phyloP scores from a whole-genome alignment of 30 jellyfish, hydroid and myxozoan species.

The Pelagia noctiluca region DNA sequence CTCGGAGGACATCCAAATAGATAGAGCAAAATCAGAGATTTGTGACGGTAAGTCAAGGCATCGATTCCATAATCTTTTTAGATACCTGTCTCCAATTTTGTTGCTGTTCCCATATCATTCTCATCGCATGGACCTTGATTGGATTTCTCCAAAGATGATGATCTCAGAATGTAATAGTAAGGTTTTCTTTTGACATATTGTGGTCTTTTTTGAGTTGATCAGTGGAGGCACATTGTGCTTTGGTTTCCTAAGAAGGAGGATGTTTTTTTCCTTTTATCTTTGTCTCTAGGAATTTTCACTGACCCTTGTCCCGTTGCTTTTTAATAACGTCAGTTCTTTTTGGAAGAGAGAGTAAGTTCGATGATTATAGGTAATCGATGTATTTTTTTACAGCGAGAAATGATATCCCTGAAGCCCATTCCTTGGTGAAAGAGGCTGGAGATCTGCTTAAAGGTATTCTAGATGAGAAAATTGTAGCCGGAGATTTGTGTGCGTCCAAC shows the following conservation, averaged over 20 bases:
- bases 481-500: conserved; percentile 4
- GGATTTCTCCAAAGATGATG: conserved; percentile 2
- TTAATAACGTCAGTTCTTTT: not conserved
- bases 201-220: not conserved
- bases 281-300: too few species aligned
- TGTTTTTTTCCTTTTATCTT: not conserved
- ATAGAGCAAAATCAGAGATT: not conserved
- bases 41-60: conserved; percentile 8
- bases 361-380: not conserved
- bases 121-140: not conserved
- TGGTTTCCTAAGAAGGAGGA: conserved; percentile 4
- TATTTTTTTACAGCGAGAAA: not conserved
- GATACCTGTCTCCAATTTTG: conserved; percentile 2
- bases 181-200: not conserved
- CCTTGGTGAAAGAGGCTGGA: not conserved
- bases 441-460: conserved; percentile 3
- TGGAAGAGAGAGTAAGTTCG: not conserved
- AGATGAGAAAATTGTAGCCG: not conserved
- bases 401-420: not conserved
- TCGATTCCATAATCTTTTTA: not conserved
- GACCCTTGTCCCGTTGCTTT: conserved; percentile 9
- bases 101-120: not conserved
- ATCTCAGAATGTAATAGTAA: not conserved
- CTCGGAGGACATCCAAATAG: conserved; percentile 8
- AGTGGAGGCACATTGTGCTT: conserved; percentile 1